These are phyloP conservation scores for Zaprionus vittiger DNA, from an alignment of 1,140 invertebrate genomes.

Conservation along the genomic window DNA sequence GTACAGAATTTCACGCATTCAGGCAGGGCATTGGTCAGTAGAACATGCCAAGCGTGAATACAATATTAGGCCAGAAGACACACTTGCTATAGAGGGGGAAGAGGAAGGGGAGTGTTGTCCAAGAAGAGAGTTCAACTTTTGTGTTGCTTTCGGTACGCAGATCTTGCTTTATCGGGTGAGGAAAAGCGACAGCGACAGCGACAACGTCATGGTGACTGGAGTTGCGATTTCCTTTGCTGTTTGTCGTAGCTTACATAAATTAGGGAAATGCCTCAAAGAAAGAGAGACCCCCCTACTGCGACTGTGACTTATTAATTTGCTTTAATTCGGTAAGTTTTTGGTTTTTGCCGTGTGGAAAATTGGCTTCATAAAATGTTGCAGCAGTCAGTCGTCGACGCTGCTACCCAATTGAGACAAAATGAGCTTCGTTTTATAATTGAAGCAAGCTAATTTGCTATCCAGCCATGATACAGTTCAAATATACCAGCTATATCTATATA, in stretches of 20 bases:
- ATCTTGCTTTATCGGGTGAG: not conserved
- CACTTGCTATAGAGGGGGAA: not conserved
- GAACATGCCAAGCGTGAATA: constrained; percentile 9
- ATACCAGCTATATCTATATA: not conserved
- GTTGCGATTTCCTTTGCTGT: constrained; percentile 36
- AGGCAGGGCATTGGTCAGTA: not conserved
- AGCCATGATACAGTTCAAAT: constrained; percentile 1
- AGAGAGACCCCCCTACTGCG: constrained; percentile 20
- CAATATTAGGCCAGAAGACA: not conserved
- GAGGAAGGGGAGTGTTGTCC: not conserved
- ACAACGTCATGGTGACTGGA: constrained; percentile 37
- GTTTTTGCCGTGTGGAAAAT: constrained; percentile 60
- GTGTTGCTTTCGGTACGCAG: constrained; percentile 18
- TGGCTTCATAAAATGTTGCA: constrained; percentile 51
- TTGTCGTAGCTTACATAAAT: constrained; percentile 48
- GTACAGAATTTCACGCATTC: not conserved
- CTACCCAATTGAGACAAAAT: constrained; percentile 17
- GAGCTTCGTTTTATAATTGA: constrained; percentile 5
- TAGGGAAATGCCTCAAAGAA: constrained; percentile 56
- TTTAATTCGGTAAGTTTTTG: constrained; percentile 72
- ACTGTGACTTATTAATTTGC: constrained; percentile 76
- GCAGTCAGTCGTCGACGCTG: not conserved
- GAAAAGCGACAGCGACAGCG: constrained; percentile 36
- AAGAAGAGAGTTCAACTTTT: constrained; percentile 25
- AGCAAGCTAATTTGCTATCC: constrained; percentile 14